These are phyloP conservation scores for Drosophila nikananu DNA, from an alignment of 1,140 invertebrate species.

Conservation along the genomic window DNA sequence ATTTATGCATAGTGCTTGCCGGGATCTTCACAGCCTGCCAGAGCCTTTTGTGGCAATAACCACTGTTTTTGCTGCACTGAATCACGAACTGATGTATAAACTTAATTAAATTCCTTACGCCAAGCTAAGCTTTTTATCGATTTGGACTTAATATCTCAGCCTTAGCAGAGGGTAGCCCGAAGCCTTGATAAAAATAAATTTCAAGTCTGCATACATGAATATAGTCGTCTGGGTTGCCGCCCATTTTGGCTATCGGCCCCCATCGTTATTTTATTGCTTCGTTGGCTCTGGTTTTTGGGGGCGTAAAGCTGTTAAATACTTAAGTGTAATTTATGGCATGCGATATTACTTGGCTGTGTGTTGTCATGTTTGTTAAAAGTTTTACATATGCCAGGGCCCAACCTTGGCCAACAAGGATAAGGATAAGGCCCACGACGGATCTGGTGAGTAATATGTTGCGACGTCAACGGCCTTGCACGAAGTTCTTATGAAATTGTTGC, in stretches of 20 bases:
- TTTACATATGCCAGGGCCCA: constrained; percentile 71
- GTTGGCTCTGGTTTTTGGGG: constrained; percentile 34
- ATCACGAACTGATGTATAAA: neutral
- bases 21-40: neutral
- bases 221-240: constrained; percentile 10
- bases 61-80: neutral
- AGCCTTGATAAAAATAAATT: constrained; percentile 31
- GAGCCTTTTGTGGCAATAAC: too few species aligned
- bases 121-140: neutral
- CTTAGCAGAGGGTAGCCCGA: neutral
- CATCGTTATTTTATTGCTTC: constrained; percentile 62
- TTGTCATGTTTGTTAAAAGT: constrained; percentile 77
- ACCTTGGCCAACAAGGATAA: constrained; percentile 50
- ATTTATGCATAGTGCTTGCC: neutral
- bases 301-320: constrained; percentile 82
- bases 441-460: constrained; percentile 30
- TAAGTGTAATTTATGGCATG: constrained; percentile 82
- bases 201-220: constrained; percentile 13
- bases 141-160: neutral
- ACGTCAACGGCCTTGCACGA: constrained; percentile 51
- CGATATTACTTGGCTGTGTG: constrained; percentile 76
- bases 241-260: constrained; percentile 31
- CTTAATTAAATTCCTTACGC: neutral
- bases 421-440: constrained; percentile 28
- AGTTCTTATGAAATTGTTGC: constrained; percentile 64